A percentile compares a stretch with the other conserved stretches of the same genome.
Conservation (phyloP, 92 coral and sea anemone genomes). For the Plumapathes pennacea region DNA sequence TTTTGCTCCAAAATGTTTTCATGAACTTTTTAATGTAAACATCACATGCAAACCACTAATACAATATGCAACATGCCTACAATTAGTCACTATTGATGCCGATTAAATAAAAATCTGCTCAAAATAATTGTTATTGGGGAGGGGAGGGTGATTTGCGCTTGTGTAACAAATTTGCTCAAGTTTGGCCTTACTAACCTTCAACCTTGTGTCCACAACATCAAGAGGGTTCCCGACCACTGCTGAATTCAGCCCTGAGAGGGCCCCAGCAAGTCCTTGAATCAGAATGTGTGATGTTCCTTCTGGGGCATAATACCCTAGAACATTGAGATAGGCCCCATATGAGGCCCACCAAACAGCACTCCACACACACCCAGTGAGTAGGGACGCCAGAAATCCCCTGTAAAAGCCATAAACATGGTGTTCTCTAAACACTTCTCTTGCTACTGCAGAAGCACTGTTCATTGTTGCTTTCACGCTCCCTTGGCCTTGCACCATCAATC, state of each 20-base stretch:
- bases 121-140: too few species aligned
- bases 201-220: slow-evolving; percentile 74
- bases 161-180: not conserved
- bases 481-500: slow-evolving; percentile 62
- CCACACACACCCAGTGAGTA: slow-evolving; percentile 68
- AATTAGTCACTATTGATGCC: too few species aligned
- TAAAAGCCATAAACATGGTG: slow-evolving; percentile 79
- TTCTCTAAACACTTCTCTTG: slow-evolving; percentile 54
- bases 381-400: slow-evolving; percentile 79
- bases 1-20: too few species aligned
- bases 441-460: slow-evolving; percentile 65
- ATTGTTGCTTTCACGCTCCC: slow-evolving; percentile 39
- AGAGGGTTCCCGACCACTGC: slow-evolving; percentile 72
- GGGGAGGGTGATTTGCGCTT: not conserved
- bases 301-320: slow-evolving; percentile 61
- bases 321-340: slow-evolving; percentile 64
- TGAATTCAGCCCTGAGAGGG: slow-evolving; percentile 64
- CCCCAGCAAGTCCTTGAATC: slow-evolving; percentile 64
- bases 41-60: too few species aligned
- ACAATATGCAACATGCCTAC: too few species aligned
- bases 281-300: slow-evolving; percentile 66
- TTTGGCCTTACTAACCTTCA: slow-evolving; percentile 52
- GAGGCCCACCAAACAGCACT: slow-evolving; percentile 99
- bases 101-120: too few species aligned
- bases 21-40: too few species aligned